These are phyloP conservation scores for Diadema setosum DNA, from an alignment of 35 echinoderm and acorn worm genomes.

Conservation along the genomic window DNA sequence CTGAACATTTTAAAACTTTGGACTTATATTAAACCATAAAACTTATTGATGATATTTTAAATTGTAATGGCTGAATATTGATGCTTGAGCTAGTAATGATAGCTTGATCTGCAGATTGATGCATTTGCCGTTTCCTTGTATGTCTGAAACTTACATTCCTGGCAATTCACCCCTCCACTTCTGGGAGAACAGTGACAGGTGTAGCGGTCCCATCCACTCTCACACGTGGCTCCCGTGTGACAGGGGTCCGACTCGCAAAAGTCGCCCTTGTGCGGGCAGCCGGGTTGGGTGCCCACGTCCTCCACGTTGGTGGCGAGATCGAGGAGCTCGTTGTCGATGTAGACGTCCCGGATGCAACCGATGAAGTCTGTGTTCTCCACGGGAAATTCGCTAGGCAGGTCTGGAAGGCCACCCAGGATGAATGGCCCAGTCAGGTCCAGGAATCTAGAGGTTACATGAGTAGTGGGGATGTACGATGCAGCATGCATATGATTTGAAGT, in stretches of 20 bases:
- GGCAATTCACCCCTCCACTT: conserved; percentile 67
- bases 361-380: conserved; percentile 73
- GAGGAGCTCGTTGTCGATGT: conserved; percentile 75
- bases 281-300: conserved; percentile 49
- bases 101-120: too few species aligned
- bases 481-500: neutral
- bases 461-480: neutral
- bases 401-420: conserved; percentile 81
- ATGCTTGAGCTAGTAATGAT: too few species aligned
- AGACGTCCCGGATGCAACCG: conserved; percentile 86
- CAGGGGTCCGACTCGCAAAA: conserved; percentile 73
- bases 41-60: too few species aligned
- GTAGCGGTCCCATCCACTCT: conserved; percentile 77
- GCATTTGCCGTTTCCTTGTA: too few species aligned
- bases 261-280: conserved; percentile 63
- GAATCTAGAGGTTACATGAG: conserved; percentile 13
- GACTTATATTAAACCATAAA: too few species aligned
- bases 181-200: conserved; percentile 56
- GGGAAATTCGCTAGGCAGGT: conserved; percentile 73
- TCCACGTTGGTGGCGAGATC: conserved; percentile 82
- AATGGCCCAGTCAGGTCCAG: conserved; percentile 82
- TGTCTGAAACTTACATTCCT: conserved; percentile 87
- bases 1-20: too few species aligned
- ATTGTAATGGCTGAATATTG: too few species aligned
- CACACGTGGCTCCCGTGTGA: conserved; percentile 56